A percentile compares a stretch with the other conserved stretches of the same genome.
These are phyloP conservation scores for Corapipo altera DNA, from an alignment of 2,113 vertebrate species.

Conservation along the genomic window DNA sequence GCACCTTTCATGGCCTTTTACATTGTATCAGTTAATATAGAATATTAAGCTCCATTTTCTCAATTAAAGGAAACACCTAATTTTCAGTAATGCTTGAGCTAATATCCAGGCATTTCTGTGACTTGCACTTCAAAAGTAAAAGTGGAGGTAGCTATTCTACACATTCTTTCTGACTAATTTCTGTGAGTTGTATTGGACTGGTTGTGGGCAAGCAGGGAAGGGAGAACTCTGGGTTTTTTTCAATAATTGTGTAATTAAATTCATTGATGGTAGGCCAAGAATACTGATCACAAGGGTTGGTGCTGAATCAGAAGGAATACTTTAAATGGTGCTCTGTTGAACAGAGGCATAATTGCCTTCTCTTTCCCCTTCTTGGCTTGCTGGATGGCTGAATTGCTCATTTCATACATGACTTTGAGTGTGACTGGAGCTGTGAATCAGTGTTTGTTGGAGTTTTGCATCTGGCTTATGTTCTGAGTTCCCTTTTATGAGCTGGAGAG, in stretches of 20 bases:
- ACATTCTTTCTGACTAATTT: slow-evolving; percentile 7
- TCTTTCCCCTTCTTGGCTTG: slow-evolving; percentile 6
- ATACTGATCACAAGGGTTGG: slow-evolving; percentile 40
- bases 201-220: slow-evolving; percentile 17
- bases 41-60: background rate
- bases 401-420: slow-evolving; percentile 70
- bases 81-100: background rate
- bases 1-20: background rate
- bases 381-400: slow-evolving; percentile 49
- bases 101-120: background rate
- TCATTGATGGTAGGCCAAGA: slow-evolving; percentile 51
- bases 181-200: background rate
- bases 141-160: background rate
- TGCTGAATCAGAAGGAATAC: slow-evolving; percentile 71
- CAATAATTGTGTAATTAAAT: slow-evolving; percentile 47
- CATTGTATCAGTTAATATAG: background rate
- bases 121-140: slow-evolving; percentile 31
- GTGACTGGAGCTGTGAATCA: slow-evolving; percentile 75
- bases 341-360: slow-evolving; percentile 41
- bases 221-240: background rate
- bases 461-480: slow-evolving; percentile 64
- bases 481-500: slow-evolving; percentile 63
- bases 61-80: background rate
- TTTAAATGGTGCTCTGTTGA: slow-evolving; percentile 64
- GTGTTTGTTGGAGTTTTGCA: slow-evolving; percentile 72